These are phyloP conservation scores for Drosophila silvestris DNA, from an alignment of 2,888 invertebrate species.

Conservation along the genomic window DNA sequence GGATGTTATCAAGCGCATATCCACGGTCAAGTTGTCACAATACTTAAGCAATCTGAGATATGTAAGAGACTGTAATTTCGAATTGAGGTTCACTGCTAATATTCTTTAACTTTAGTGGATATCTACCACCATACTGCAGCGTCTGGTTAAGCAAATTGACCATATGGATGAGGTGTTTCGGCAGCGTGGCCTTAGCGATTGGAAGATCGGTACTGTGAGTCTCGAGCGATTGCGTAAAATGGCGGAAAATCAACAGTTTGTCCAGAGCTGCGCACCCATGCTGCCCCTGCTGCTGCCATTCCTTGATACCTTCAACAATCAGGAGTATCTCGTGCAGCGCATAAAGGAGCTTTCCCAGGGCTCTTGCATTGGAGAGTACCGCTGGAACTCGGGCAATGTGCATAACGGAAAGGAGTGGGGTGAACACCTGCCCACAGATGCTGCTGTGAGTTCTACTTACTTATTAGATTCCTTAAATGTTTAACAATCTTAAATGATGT, in stretches of 20 bases:
- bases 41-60: slow-evolving; percentile 92
- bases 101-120: slow-evolving; percentile 89
- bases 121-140: slow-evolving; percentile 92
- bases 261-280: slow-evolving; percentile 83
- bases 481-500: not conserved
- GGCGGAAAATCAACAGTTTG: slow-evolving; percentile 86
- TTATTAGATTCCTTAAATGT: not conserved
- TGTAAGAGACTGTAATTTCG: slow-evolving; percentile 85
- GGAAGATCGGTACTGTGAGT: slow-evolving; percentile 89
- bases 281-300: slow-evolving; percentile 89
- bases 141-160: slow-evolving; percentile 91
- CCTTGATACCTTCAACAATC: slow-evolving; percentile 92
- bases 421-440: slow-evolving; percentile 93
- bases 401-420: slow-evolving; percentile 92
- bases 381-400: slow-evolving; percentile 93
- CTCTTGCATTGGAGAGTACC: slow-evolving; percentile 94
- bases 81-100: not conserved
- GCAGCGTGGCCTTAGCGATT: slow-evolving; percentile 89
- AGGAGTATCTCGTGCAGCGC: slow-evolving; percentile 93
- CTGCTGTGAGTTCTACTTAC: slow-evolving; percentile 87
- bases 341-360: slow-evolving; percentile 92
- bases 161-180: slow-evolving; percentile 89
- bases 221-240: slow-evolving; percentile 91
- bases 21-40: slow-evolving; percentile 89
- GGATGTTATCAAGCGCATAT: slow-evolving; percentile 84